These are phyloP conservation scores for Parotocinclus haroldoi DNA, from an alignment of 2,797 vertebrate genomes.

Conservation along the genomic window DNA sequence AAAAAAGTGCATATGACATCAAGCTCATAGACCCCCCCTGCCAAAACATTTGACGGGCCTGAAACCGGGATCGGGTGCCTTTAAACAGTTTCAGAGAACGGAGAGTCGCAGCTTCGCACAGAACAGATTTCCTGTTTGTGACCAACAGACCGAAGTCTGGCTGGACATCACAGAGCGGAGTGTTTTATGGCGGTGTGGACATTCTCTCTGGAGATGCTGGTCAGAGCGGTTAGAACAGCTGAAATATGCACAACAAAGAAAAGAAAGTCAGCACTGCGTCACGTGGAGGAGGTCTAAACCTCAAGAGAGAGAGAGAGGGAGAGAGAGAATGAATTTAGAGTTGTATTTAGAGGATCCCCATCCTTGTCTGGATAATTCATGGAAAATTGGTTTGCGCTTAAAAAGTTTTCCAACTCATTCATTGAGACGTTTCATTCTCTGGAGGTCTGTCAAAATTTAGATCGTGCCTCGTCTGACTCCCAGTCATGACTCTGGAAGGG, in stretches of 20 bases:
- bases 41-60: background rate
- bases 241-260: conserved; percentile 23
- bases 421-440: no score
- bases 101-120: conserved; percentile 6
- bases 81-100: conserved; percentile 7
- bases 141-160: conserved; percentile 14
- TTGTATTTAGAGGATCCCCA: no score
- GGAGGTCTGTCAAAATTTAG: no score
- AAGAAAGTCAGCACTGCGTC: conserved; percentile 8
- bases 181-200: conserved; percentile 18
- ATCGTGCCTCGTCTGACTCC: no score
- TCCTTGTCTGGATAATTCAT: no score
- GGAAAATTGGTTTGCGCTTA: background rate
- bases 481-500: no score
- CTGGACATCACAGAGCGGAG: conserved; percentile 13
- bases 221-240: conserved; percentile 16
- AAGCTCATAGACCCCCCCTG: background rate
- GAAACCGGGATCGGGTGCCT: background rate
- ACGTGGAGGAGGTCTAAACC: conserved; percentile 18
- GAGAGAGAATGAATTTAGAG: background rate
- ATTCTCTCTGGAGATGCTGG: conserved; percentile 28
- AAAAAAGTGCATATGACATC: background rate
- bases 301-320: background rate
- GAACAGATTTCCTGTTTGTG: background rate
- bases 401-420: no score